These are phyloP conservation scores for Bacillus rossius DNA, from an alignment of 1,140 invertebrate genomes.

Conservation along the genomic window DNA sequence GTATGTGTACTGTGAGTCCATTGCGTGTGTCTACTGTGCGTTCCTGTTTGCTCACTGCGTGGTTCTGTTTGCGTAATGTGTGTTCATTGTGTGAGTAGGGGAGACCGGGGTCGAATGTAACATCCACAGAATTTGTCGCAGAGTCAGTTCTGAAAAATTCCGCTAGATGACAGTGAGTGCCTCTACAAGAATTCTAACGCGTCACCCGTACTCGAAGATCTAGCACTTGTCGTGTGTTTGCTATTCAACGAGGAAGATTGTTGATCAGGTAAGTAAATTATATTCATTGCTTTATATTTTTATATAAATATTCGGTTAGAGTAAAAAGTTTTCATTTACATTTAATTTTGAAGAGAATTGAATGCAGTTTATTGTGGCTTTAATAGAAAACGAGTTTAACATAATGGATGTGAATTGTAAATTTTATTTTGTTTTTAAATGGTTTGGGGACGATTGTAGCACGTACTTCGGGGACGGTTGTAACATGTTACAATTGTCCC, in stretches of 20 bases:
- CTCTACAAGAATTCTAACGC: not conserved
- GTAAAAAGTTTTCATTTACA: not conserved
- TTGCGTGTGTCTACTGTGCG: too few species aligned
- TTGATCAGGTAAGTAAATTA: not conserved
- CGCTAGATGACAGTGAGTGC: not conserved
- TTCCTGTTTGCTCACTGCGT: too few species aligned
- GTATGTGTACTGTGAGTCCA: too few species aligned
- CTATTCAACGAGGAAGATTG: not conserved
- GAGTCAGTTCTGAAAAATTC: not conserved
- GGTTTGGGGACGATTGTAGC: not conserved
- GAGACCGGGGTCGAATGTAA: slow-evolving; percentile 2
- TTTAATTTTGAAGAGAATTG: not conserved
- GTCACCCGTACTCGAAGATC: not conserved
- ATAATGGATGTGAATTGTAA: not conserved
- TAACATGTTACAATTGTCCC: too few species aligned
- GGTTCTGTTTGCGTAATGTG: too few species aligned
- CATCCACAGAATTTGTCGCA: not conserved
- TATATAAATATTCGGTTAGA: not conserved
- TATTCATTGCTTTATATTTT: not conserved
- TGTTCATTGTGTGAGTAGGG: too few species aligned
- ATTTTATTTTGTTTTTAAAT: not conserved
- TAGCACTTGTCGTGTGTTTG: not conserved
- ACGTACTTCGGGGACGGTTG: not conserved
- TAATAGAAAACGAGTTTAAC: not conserved
- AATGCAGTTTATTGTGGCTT: not conserved